Evolutionary conservation across 2,797 vertebrate genomes (phyloP).

Genomic region (Danio jaintianensis): DNA sequence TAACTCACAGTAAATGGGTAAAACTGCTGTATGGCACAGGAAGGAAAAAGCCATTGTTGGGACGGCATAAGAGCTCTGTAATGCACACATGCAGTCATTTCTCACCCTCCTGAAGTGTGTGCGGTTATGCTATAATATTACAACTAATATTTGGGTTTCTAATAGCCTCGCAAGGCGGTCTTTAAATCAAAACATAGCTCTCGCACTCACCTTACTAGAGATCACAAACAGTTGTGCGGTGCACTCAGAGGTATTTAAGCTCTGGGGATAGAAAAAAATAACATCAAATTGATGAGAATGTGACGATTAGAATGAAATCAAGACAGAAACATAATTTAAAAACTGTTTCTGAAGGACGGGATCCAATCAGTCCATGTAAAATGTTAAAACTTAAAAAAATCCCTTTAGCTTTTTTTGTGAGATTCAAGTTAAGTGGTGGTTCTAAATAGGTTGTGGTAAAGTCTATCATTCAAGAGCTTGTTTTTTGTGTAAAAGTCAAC

Average conservation of each 20-base stretch:
- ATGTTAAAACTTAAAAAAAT: neutral
- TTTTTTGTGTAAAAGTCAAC: neutral
- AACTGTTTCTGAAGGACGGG: conserved; percentile 35
- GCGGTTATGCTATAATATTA: conserved; percentile 31
- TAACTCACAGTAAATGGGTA: conserved; percentile 96
- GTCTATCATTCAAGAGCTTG: neutral
- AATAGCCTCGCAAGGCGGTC: conserved; percentile 23
- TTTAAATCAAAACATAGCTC: conserved; percentile 47
- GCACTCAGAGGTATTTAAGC: conserved; percentile 87
- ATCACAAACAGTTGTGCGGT: conserved; percentile 89
- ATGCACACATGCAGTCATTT: conserved; percentile 60
- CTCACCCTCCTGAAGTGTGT: conserved; percentile 47
- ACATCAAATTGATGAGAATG: neutral
- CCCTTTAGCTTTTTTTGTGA: neutral
- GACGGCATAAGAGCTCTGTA: conserved; percentile 91
- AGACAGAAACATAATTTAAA: neutral
- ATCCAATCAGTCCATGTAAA: neutral
- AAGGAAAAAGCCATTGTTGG: conserved; percentile 98
- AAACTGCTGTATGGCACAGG: conserved; percentile 93
- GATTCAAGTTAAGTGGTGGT: neutral
- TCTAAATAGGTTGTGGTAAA: neutral
- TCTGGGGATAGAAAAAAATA: conserved; percentile 60
- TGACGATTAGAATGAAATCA: conserved; percentile 21
- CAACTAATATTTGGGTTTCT: conserved; percentile 52
- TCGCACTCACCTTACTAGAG: conserved; percentile 87